Base-by-base conservation (phyloP, 1,140 invertebrate species). In the Cyphomyrmex costatus region DNA sequence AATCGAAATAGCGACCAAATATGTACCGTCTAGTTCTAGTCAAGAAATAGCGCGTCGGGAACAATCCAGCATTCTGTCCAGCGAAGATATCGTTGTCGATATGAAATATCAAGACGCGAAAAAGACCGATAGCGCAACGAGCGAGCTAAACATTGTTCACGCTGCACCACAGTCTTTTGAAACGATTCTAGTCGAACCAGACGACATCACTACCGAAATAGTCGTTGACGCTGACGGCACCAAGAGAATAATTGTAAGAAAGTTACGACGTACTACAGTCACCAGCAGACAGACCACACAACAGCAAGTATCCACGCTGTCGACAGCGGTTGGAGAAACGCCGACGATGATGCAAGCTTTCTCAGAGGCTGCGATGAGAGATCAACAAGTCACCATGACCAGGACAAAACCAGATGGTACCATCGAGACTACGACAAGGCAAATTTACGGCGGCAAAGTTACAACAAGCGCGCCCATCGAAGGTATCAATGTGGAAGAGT, bases 161-260 rank as follows among this genome's bases (percentile, higher is more conserved):
- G 95, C 95, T 65, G 94, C 96, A 33, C 97, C 97, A n/a, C 97
- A 97, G 88, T 96, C 97, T 0, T 98, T 98, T 91, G 97, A 98
- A 92, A 97, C 97, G 1, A 95, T 97, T 2, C 96, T 98, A 86
- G 96, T 97, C 0, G 97, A 98, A 93, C 97, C 97, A 0, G 97
- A 97, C 93, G 96, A 98, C 91, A 95, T 96, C n/a, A 97, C 96
- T 2, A 97, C 97, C 12, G 97, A 98, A 94, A 96, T 98, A 2
- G 96, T 98, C 8, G 97, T 98, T 0, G 97, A 97, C 89, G 96
- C 97, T 33, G 97, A 98, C 94, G 97, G 97, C n/a, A 97, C 97
- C 0, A 98, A 97, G 88, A 96, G 97, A 87, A 98, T 98, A 80
- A 97, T 98, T 66, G 96, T 98, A 0, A 96, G 96, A 85, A 97